Conservation (phyloP, 2,797 vertebrate genomes). For the Manis crassicaudata region DNA sequence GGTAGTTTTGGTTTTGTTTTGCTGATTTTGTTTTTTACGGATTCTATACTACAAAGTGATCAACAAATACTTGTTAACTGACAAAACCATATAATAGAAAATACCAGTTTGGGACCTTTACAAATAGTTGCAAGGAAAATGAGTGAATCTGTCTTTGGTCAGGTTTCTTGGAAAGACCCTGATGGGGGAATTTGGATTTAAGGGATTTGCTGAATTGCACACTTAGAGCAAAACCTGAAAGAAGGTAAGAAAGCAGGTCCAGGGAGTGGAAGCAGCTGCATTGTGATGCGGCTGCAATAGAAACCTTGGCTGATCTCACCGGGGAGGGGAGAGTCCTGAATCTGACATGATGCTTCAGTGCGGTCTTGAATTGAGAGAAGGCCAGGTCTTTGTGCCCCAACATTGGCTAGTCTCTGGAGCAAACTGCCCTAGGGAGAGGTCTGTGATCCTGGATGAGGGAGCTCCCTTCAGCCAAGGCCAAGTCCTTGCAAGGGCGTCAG, state of each 20-base stretch:
- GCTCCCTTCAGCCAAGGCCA: background rate
- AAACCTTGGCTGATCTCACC: fast-evolving
- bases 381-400: background rate
- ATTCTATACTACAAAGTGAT: background rate
- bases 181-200: background rate
- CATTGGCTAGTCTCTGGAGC: background rate
- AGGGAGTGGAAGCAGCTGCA: background rate
- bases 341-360: background rate
- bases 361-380: background rate
- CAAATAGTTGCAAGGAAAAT: background rate
- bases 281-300: background rate
- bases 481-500: background rate
- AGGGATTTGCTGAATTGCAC: background rate
- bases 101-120: background rate
- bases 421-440: background rate
- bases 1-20: background rate
- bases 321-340: background rate
- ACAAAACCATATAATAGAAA: background rate
- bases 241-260: background rate
- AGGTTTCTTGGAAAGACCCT: background rate
- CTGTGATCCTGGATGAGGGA: background rate
- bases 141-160: background rate
- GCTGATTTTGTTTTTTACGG: background rate
- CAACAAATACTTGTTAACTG: background rate
- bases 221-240: background rate